phyloP scores from a whole-genome alignment of 2,113 vertebrate genomes.

The Propithecus coquereli region DNA sequence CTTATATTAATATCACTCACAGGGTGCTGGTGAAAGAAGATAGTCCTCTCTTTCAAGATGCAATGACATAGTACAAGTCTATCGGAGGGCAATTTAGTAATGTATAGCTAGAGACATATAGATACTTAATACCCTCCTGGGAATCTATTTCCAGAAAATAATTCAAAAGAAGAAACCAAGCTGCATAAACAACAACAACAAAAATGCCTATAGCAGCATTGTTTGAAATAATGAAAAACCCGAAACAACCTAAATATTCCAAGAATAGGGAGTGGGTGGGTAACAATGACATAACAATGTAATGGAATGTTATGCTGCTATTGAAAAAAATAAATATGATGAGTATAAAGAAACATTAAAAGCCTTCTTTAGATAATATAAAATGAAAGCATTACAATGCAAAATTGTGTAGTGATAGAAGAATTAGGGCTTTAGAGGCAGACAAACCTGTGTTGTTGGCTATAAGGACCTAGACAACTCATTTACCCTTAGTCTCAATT shows the following conservation, averaged over 20 bases:
- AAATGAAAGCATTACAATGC: slow-evolving; percentile 29
- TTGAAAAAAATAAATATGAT: not conserved
- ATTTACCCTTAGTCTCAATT: not conserved
- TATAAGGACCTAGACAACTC: not conserved
- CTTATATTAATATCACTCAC: not conserved
- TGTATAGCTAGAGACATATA: not conserved
- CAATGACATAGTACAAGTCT: not conserved
- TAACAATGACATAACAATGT: not conserved
- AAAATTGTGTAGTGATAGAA: not conserved
- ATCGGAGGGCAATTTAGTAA: not conserved
- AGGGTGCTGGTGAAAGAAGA: slow-evolving; percentile 7
- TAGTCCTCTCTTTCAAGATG: slow-evolving; percentile 31
- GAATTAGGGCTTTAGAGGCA: not conserved
- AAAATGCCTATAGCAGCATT: not conserved
- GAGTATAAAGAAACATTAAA: not conserved
- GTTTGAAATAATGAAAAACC: not conserved
- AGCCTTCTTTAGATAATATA: not conserved
- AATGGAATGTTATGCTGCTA: not conserved
- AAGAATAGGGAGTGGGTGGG: not conserved
- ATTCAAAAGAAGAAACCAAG: slow-evolving; percentile 36
- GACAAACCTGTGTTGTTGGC: not conserved
- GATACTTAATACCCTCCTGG: not conserved
- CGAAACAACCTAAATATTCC: not conserved
- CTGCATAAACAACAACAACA: not conserved
- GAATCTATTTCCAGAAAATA: not conserved